A percentile compares a stretch with the other conserved stretches of the same genome.
Evolutionary conservation across 2,888 invertebrate genomes (phyloP).

Genomic region (Pheosia gnoma): DNA sequence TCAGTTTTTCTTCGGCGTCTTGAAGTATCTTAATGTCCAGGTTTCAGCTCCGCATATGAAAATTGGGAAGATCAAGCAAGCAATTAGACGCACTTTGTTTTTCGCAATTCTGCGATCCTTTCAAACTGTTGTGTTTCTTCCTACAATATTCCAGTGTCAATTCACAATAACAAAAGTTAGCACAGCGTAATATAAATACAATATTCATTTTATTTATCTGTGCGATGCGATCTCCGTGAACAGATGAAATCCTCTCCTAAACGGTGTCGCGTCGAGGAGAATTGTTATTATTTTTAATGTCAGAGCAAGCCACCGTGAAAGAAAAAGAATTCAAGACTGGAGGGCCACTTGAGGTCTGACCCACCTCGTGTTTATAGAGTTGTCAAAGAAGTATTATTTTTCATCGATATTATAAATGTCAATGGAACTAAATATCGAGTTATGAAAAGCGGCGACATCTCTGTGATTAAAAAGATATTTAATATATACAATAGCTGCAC

Average conservation of each 20-base stretch:
- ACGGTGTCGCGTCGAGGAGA: not conserved
- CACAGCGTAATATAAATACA: conserved; percentile 1
- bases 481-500: too few species aligned
- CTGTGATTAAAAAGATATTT: too few species aligned
- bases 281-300: not conserved
- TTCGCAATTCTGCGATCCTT: too few species aligned
- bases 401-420: too few species aligned
- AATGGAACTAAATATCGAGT: not conserved
- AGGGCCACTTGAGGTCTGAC: too few species aligned
- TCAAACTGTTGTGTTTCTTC: not conserved
- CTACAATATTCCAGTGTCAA: not conserved
- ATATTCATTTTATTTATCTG: conserved; percentile 1
- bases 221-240: not conserved
- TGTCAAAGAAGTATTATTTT: not conserved
- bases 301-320: not conserved
- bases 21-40: too few species aligned
- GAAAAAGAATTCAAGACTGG: not conserved
- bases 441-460: not conserved
- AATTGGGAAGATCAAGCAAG: too few species aligned
- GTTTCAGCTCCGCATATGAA: too few species aligned
- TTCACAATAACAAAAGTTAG: conserved; percentile 5
- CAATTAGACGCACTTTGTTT: too few species aligned
- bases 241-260: not conserved
- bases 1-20: too few species aligned
- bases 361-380: not conserved